Conservation (phyloP, 2,888 invertebrate species). For the Acleris cristana region DNA sequence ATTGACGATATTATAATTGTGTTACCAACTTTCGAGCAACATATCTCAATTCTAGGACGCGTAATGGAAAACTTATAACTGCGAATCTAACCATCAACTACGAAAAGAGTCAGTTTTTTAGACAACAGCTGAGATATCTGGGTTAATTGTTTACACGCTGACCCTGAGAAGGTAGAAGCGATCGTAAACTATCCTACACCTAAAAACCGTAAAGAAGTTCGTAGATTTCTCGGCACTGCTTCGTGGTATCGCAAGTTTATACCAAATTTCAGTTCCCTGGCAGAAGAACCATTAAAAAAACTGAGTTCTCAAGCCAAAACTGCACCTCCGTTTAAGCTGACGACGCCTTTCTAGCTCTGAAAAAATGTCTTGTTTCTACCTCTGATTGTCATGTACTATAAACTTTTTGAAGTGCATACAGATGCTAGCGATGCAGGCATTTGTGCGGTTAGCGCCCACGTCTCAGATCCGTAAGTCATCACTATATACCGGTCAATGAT, state of each 20-base stretch:
- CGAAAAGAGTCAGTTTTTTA: constrained; percentile 21
- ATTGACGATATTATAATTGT: no score
- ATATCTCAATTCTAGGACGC: no score
- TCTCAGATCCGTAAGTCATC: no score
- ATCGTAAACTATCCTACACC: constrained; percentile 22
- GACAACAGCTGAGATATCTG: constrained; percentile 19
- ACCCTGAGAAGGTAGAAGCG: constrained; percentile 26
- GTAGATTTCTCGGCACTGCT: constrained; percentile 29
- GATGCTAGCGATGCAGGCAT: constrained; percentile 14
- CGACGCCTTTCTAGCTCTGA: constrained; percentile 11
- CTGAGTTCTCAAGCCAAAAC: constrained; percentile 16
- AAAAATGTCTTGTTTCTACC: constrained; percentile 12
- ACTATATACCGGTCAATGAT: no score
- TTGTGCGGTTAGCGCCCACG: no score
- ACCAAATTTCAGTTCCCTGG: constrained; percentile 28
- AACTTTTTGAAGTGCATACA: constrained; percentile 18
- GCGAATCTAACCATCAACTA: constrained; percentile 17
- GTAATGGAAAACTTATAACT: no score
- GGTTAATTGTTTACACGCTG: constrained; percentile 30
- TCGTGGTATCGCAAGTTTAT: constrained; percentile 31
- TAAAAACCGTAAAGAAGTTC: constrained; percentile 17
- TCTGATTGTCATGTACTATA: constrained; percentile 22
- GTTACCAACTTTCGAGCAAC: no score
- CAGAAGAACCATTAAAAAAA: constrained; percentile 24
- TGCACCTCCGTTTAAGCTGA: constrained; percentile 24